Base-by-base conservation (phyloP, 2,113 vertebrate genomes). In the Prinia subflava region DNA sequence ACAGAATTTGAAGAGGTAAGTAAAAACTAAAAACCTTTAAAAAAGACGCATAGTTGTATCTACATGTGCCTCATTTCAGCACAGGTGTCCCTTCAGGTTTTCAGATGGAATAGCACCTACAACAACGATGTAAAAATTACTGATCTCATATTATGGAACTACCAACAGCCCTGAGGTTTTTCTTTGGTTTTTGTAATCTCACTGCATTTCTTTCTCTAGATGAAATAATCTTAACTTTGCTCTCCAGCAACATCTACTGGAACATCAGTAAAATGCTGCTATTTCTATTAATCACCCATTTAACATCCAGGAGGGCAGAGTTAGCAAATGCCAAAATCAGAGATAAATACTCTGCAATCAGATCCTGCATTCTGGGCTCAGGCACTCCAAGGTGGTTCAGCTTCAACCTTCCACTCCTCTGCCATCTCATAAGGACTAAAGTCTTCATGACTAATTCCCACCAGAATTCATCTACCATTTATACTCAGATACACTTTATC, bases 191-290 rank as follows among this genome's bases (percentile, higher is more conserved):
- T 97, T 96, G 71, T 94, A 95, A 97, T 97, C 92, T 92, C 94
- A 62, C 88, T 92, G 94, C 93, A 95, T 96, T 97, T 96, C 94
- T 96, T 90, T 93, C 91, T 81, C 70, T 83, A 89, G 89, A 47
- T 82, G 94, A 96, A 97, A 94, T 49, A 89, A 96, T 97, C 94
- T 96, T 97, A 98, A 94, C 97, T 98, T 97, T 98, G 98, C 98
- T 98, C 98, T 98, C 94, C 97, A 98, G 98, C 98, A 98, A 97
- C 98, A 98, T 98, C 98, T 98, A 98, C 98, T 98, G 98, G 98
- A 98, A 98, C 95, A 96, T 95, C 96, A 97, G 97, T 95, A 98
- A 98, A 98, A 98, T 96, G 98, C 97, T 94, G 92, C 87, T 97
- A 96, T 98, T 98, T 97, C 92, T 97, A 97, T 97, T 97, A 98